Evolutionary conservation across 1,140 invertebrate species (phyloP).

Genomic region (Lordiphosa clarofinis): DNA sequence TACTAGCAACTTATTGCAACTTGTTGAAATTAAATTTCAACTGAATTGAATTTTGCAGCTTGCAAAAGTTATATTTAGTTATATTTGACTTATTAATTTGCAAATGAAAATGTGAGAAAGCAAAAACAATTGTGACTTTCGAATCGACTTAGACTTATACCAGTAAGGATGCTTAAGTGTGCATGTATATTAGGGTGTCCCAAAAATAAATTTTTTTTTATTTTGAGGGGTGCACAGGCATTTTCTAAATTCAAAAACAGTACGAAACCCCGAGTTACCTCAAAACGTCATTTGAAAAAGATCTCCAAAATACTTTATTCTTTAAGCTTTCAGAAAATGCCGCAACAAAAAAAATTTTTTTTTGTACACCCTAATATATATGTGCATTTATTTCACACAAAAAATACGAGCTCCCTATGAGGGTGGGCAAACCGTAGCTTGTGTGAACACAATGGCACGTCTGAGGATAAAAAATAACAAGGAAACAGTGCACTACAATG

Average conservation of each 20-base stretch:
- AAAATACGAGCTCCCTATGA: too few species aligned
- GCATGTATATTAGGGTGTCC: not conserved
- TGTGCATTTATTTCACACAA: not conserved
- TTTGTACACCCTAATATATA: too few species aligned
- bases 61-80: slow-evolving; percentile 63
- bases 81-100: slow-evolving; percentile 65
- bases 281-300: too few species aligned
- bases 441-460: slow-evolving; percentile 57
- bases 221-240: too few species aligned
- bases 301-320: too few species aligned
- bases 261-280: too few species aligned
- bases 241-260: too few species aligned
- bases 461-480: slow-evolving; percentile 42
- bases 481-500: slow-evolving; percentile 43
- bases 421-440: slow-evolving; percentile 27
- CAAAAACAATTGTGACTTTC: slow-evolving; percentile 44
- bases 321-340: too few species aligned
- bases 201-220: too few species aligned
- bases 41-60: slow-evolving; percentile 57
- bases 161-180: too few species aligned
- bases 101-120: slow-evolving; percentile 26
- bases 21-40: slow-evolving; percentile 55
- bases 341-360: too few species aligned
- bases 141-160: slow-evolving; percentile 22
- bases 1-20: slow-evolving; percentile 35